Evolutionary conservation across 2,797 vertebrate species (phyloP), one percentile per base, ranked within the genome.

Genomic region (Oreonectes daqikongensis): DNA sequence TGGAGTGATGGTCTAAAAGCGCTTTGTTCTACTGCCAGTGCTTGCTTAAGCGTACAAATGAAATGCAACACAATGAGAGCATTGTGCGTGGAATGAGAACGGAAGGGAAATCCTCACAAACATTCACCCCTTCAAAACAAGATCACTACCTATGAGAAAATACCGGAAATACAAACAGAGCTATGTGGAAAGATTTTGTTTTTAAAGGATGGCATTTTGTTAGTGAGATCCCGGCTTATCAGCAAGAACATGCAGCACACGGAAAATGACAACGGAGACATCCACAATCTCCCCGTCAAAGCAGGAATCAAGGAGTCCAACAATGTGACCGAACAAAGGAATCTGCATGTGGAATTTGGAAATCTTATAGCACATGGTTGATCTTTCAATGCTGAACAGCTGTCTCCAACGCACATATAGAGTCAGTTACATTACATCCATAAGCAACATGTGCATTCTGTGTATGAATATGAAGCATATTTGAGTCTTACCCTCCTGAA

Each of bases 401-500:
- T 20, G 12, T 60, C 18, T 63, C 15, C 12, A 60, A 28, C n/a
- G n/a, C n/a, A 22, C 12, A 22, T 18, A 59, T 22, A 59, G 35
- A 44, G 26, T 44, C 42, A 5, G 44, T 46, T 22, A 10, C 10
- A 52, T 12, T 10, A 4, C 35, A 22, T 12, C 20, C 15, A 44
- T 26, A 17, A 24, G 17, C 28, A 75, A 59, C 55, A 61, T 38
- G 40, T 44, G 44, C 44, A 18, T 40, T 30, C 46, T 18, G 26
- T 17, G 10, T 32, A 32, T n/a, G n/a, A 46, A 52, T 14, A 66
- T 65, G 69, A 69, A 72, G 53, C 42, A 42, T 35, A 1, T 71
- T 79, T 12, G 24, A 30, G 26, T 69, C 71, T 88, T 84, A 93
- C 93, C 93, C 84, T 93, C 92, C 83, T 90, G 89, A 79, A 94